Conservation (phyloP, 2,888 invertebrate genomes). For the Ptilodon capucinus region DNA sequence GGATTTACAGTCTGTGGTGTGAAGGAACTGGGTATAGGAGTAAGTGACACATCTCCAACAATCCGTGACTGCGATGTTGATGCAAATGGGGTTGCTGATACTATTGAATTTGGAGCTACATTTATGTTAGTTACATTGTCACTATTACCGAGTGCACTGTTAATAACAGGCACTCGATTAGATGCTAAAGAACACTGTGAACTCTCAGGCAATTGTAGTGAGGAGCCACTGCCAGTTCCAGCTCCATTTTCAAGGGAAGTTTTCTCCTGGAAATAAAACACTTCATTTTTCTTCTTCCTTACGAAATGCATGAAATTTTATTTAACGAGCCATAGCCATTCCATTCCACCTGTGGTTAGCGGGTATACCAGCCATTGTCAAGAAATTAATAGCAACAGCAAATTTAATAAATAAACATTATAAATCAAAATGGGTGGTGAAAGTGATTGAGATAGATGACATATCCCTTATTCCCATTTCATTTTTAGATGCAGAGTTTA, state of each 20-base stretch:
- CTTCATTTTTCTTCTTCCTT: background rate
- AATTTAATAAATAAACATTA: too few species aligned
- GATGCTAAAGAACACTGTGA: background rate
- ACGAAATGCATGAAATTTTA: too few species aligned
- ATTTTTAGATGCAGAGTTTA: too few species aligned
- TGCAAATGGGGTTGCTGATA: conserved; percentile 22
- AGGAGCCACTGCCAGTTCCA: background rate
- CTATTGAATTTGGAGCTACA: conserved; percentile 13
- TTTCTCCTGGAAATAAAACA: conserved; percentile 6
- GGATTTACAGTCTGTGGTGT: conserved; percentile 76
- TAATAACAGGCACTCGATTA: conserved; percentile 9
- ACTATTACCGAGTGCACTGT: conserved; percentile 7
- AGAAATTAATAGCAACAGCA: too few species aligned
- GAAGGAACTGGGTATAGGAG: conserved; percentile 65
- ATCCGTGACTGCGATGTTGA: conserved; percentile 39
- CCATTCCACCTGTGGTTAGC: too few species aligned
- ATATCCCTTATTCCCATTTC: too few species aligned
- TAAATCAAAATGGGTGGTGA: too few species aligned
- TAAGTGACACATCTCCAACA: conserved; percentile 64
- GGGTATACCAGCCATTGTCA: too few species aligned
- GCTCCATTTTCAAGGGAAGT: background rate
- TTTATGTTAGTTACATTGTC: conserved; percentile 1
- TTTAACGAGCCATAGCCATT: too few species aligned
- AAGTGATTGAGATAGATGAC: too few species aligned
- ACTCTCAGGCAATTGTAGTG: background rate